A percentile compares a stretch with the other conserved stretches of the same genome.
These are phyloP conservation scores for Wasmannia auropunctata DNA, from an alignment of 1,140 invertebrate genomes.

Conservation along the genomic window DNA sequence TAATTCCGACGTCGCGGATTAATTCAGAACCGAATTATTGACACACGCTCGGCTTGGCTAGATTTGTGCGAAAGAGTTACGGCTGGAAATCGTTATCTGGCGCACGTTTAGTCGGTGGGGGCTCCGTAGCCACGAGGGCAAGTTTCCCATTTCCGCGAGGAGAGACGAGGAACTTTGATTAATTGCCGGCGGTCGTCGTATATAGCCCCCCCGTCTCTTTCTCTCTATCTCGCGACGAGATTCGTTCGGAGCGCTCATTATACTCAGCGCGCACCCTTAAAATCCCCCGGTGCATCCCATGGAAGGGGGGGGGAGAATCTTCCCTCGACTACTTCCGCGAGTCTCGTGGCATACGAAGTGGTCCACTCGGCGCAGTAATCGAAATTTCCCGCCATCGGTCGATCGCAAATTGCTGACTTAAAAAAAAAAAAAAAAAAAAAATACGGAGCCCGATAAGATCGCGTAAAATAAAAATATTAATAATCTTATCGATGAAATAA, in stretches of 20 bases:
- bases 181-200: constrained; percentile 48
- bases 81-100: constrained; percentile 36
- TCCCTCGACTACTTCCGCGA: background rate
- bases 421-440: too few relatives aligned
- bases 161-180: constrained; percentile 58
- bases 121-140: background rate
- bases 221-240: constrained; percentile 25
- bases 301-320: too few relatives aligned
- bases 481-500: background rate
- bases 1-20: background rate
- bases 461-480: background rate
- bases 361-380: constrained; percentile 37
- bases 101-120: background rate
- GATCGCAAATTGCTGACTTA: constrained; percentile 9
- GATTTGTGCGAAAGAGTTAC: constrained; percentile 26
- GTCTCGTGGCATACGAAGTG: background rate
- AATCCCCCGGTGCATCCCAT: constrained; percentile 16
- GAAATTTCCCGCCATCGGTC: background rate
- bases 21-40: background rate
- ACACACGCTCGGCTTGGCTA: background rate
- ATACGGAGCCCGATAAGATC: background rate
- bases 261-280: constrained; percentile 42
- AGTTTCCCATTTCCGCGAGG: constrained; percentile 9
- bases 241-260: constrained; percentile 32
- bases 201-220: background rate